A percentile compares a stretch with the other conserved stretches of the same genome.
phyloP scores from a whole-genome alignment of 2,888 invertebrate genomes.

The Cancer borealis region DNA sequence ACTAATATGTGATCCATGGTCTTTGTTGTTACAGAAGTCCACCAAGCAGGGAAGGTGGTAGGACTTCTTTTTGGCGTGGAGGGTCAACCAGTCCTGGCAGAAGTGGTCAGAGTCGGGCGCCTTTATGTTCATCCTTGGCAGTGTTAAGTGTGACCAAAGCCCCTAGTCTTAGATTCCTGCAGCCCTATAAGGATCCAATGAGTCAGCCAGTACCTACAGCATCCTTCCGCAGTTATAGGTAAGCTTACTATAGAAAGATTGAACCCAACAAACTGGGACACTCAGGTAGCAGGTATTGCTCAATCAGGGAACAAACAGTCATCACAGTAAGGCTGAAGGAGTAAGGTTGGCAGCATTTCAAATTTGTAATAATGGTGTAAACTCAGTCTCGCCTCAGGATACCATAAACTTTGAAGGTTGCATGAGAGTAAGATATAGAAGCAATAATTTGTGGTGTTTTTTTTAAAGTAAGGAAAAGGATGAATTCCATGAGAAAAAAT shows the following conservation, averaged over 20 bases:
- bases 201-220: slow-evolving; percentile 74
- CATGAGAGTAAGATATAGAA: too few species aligned
- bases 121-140: slow-evolving; percentile 60
- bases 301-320: too few species aligned
- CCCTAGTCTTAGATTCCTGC: slow-evolving; percentile 71
- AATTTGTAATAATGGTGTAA: too few species aligned
- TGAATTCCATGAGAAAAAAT: too few species aligned
- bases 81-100: slow-evolving; percentile 53
- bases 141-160: slow-evolving; percentile 46
- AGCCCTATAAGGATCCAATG: slow-evolving; percentile 67
- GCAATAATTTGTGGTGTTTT: too few species aligned
- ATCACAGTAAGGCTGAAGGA: too few species aligned
- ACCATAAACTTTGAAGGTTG: too few species aligned
- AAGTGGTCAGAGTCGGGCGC: slow-evolving; percentile 43
- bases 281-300: too few species aligned
- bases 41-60: slow-evolving; percentile 57
- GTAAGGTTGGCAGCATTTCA: too few species aligned
- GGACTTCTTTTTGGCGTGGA: slow-evolving; percentile 61
- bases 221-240: slow-evolving; percentile 76
- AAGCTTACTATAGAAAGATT: not conserved
- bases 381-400: too few species aligned
- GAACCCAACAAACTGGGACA: too few species aligned
- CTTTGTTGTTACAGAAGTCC: slow-evolving; percentile 42
- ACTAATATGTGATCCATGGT: not conserved
- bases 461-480: too few species aligned